Percentiles rank a stretch among this genome's conserved stretches.
Evolutionary conservation across 2,797 vertebrate genomes (phyloP).

Genomic region (Phyllotis vaccarum): DNA sequence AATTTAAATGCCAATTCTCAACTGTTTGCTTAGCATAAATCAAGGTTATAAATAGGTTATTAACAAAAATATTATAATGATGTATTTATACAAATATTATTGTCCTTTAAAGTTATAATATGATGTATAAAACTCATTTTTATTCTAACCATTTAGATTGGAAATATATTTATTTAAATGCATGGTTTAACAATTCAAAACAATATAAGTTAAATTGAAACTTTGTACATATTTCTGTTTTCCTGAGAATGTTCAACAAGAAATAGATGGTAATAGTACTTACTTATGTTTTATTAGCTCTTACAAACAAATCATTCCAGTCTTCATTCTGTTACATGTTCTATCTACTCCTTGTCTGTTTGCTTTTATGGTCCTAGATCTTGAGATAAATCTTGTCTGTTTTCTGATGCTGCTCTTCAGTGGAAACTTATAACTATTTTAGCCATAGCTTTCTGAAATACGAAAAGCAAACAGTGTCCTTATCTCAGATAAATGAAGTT

Average conservation of each 20-base stretch:
- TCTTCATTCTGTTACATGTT: not conserved
- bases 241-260: not conserved
- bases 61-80: conserved; percentile 63
- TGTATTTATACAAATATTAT: conserved; percentile 60
- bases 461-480: not conserved
- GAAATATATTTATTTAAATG: conserved; percentile 40
- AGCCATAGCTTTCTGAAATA: not conserved
- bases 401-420: not conserved
- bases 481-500: not conserved
- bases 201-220: not conserved
- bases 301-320: not conserved
- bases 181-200: not conserved
- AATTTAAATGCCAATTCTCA: conserved; percentile 57
- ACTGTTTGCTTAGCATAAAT: conserved; percentile 68
- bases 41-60: conserved; percentile 32
- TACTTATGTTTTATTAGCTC: not conserved
- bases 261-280: not conserved
- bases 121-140: conserved; percentile 18
- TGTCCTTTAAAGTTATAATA: conserved; percentile 30
- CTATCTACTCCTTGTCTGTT: not conserved
- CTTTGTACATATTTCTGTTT: not conserved
- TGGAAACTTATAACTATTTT: conserved; percentile 18
- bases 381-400: not conserved
- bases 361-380: not conserved
- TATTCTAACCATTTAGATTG: conserved; percentile 13